Base-by-base conservation (phyloP, 30 jellyfish, hydroid and myxozoan species). In the Cassiopea andromeda region DNA sequence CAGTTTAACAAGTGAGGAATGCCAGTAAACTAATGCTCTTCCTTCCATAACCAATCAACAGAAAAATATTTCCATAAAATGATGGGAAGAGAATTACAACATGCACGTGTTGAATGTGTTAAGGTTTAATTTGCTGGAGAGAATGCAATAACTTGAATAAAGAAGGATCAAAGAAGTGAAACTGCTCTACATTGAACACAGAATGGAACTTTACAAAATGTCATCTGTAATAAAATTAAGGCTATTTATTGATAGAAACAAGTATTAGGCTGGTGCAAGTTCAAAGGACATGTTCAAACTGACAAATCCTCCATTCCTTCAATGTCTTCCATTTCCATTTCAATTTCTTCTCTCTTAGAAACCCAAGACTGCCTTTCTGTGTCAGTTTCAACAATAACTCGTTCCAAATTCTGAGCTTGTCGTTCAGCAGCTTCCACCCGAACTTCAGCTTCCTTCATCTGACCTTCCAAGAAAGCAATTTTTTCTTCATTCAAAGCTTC, bases 341-440 rank as follows among this genome's bases (percentile, higher is more conserved):
- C 97, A 74, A 95, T 87, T 48, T 59, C 95, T 50, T 82, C 77
- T 43, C 93, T 77, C 86, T 95, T 95, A 10, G 69, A 60, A 16
- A 78, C 72, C 98, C 98, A 95, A n/a, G 72, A 44, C 64, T 91
- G 77, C 44, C 92, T 81, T 87, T 95, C 99, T 45, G 60, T 77
- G 38, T 82, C 93, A 2, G 97, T 81, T 45, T 95, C 98, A 44
- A 80, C 19, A 61, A 95, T 82, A 59, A 85, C 95, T 73, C 97
- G 73, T 72, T 90, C 97, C 93, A 95, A 77, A 47, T 86, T 93
- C 17, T 79, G 90, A 19, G 77, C 91, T 48, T 49, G 83, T 84
- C 99, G 82, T 45, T 91, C 98, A 1, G 99, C 99, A 38, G 99
- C 98, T 80, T 95, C 99, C 18, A 85, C 48, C 8, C 87, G 87